A percentile compares a stretch with the other conserved stretches of the same genome.
phyloP scores from a whole-genome alignment of 1,140 invertebrate species.

The Cyclina sinensis region DNA sequence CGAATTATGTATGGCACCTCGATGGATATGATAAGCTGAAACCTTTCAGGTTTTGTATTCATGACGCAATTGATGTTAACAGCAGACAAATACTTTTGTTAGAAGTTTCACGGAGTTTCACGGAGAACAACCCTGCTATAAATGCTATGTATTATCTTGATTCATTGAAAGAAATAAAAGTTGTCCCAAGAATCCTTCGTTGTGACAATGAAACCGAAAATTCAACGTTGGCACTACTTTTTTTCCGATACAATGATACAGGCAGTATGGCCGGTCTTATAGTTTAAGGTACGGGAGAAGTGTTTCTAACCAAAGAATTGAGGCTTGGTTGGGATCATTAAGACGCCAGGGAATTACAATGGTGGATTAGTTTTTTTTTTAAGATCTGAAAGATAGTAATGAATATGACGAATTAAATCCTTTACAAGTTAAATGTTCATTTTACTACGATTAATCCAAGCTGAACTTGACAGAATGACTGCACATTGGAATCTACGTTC shows the following conservation, averaged over 20 bases:
- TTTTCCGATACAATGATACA: conserved; percentile 30
- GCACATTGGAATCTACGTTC: conserved; percentile 46
- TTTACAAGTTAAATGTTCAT: conserved; percentile 47
- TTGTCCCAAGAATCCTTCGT: conserved; percentile 50
- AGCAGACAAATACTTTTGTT: conserved; percentile 80
- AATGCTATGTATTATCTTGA: conserved; percentile 75
- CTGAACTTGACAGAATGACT: conserved; percentile 48
- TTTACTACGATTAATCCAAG: conserved; percentile 39
- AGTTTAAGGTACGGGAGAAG: conserved; percentile 65
- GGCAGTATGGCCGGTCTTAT: conserved; percentile 43
- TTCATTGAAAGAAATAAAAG: conserved; percentile 42
- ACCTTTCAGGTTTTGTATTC: conserved; percentile 82
- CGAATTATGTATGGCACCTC: conserved; percentile 79
- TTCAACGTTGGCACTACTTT: conserved; percentile 57
- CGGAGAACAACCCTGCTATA: conserved; percentile 75
- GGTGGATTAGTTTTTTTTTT: too few relatives aligned
- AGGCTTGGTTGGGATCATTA: not conserved
- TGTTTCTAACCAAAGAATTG: conserved; percentile 26
- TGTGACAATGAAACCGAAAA: conserved; percentile 65
- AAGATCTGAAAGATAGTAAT: not conserved
- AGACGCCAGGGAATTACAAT: not conserved
- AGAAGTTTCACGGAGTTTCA: conserved; percentile 75
- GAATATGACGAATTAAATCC: too few relatives aligned
- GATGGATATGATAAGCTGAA: conserved; percentile 83
- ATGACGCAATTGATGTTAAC: conserved; percentile 81